These are phyloP conservation scores for Syrrhaptes paradoxus DNA, from an alignment of 2,113 vertebrate species.

Conservation along the genomic window DNA sequence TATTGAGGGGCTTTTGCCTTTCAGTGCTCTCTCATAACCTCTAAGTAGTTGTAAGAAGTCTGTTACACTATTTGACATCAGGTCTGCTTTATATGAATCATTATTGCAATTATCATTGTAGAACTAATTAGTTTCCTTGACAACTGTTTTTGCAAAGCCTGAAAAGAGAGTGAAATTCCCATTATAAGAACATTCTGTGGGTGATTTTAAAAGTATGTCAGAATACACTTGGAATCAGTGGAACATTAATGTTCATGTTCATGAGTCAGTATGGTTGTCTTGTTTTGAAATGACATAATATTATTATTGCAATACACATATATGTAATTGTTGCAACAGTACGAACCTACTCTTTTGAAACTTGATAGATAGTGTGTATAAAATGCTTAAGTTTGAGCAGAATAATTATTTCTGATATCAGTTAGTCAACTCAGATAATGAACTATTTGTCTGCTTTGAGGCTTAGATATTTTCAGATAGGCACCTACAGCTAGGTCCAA, in stretches of 20 bases:
- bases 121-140: constrained; percentile 43
- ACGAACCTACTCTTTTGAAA: neutral
- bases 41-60: neutral
- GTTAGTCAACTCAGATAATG: neutral
- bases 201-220: neutral
- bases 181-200: neutral
- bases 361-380: neutral
- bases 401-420: neutral
- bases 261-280: neutral
- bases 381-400: neutral
- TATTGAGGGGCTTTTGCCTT: neutral
- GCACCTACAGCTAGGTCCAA: neutral
- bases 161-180: neutral
- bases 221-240: neutral
- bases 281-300: neutral
- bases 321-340: neutral
- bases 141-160: constrained; percentile 29
- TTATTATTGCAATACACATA: neutral
- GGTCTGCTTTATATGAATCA: neutral
- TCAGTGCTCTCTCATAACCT: neutral
- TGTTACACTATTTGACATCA: neutral
- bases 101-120: constrained; percentile 10
- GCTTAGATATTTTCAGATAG: neutral
- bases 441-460: neutral
- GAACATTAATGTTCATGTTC: neutral